Percentiles rank a stretch among this genome's conserved stretches.
These are phyloP conservation scores for Drosophila orosa DNA, from an alignment of 1,140 invertebrate species.

Conservation along the genomic window DNA sequence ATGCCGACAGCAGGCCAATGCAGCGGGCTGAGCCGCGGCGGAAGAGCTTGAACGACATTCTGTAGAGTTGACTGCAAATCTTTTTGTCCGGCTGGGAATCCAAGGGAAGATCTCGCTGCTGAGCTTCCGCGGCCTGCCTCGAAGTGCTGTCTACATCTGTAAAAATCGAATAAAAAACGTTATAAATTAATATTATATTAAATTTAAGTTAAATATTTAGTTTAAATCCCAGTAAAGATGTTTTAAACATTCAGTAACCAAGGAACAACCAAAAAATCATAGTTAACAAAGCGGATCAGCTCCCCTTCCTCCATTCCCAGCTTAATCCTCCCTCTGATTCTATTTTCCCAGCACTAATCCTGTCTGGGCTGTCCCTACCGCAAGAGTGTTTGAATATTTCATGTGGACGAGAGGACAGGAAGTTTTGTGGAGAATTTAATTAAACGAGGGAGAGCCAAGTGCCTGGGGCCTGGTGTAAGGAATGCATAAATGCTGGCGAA, in stretches of 20 bases:
- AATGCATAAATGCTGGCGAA: conserved; percentile 34
- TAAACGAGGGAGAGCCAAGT: conserved; percentile 11
- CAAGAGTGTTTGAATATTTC: conserved; percentile 47
- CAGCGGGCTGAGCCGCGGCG: conserved; percentile 82
- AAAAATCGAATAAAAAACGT: conserved; percentile 3
- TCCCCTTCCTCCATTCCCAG: background rate
- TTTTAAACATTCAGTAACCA: background rate
- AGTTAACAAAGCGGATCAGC: conserved; percentile 2
- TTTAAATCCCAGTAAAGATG: background rate
- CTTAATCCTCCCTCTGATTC: conserved; percentile 26
- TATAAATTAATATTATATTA: background rate
- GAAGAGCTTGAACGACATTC: conserved; percentile 82
- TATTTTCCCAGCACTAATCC: conserved; percentile 37
- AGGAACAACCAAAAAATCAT: conserved; percentile 10
- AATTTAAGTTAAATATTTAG: background rate
- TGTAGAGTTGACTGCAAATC: conserved; percentile 15
- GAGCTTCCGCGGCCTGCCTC: conserved; percentile 1
- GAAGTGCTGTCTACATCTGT: conserved; percentile 56
- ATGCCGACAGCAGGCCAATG: conserved; percentile 80
- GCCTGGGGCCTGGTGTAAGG: conserved; percentile 27
- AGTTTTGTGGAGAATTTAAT: conserved; percentile 49
- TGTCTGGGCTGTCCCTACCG: conserved; percentile 38
- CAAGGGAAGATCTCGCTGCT: conserved; percentile 3
- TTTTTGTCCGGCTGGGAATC: conserved; percentile 1
- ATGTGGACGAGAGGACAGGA: conserved; percentile 25